These are phyloP conservation scores for Halichoeres trimaculatus DNA, from an alignment of 2,113 vertebrate species.

Conservation along the genomic window DNA sequence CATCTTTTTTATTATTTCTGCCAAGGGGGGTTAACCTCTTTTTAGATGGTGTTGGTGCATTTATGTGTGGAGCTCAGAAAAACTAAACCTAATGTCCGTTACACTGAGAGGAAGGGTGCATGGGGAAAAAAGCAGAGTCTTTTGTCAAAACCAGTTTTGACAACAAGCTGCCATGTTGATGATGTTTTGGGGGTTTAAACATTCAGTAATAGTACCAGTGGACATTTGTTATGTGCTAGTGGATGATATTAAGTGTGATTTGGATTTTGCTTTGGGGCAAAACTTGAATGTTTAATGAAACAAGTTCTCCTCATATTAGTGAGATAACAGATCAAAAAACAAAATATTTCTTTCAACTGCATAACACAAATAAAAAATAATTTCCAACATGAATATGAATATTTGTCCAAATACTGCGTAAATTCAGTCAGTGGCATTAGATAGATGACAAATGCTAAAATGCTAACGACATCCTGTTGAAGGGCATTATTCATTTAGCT, in stretches of 20 bases:
- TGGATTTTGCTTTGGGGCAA: neutral
- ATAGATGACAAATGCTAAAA: no score
- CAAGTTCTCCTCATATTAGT: no score
- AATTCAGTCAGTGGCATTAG: no score
- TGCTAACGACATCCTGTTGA: no score
- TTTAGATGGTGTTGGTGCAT: neutral
- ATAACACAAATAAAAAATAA: no score
- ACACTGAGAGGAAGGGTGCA: neutral
- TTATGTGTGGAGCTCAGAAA: neutral
- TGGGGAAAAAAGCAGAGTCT: neutral
- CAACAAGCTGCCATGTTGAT: neutral
- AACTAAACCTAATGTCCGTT: neutral
- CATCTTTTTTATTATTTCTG: neutral
- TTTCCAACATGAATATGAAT: no score
- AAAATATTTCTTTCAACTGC: no score
- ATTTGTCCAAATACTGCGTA: no score
- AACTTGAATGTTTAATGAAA: neutral
- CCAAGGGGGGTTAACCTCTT: neutral
- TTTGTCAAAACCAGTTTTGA: no score
- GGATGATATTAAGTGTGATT: neutral
- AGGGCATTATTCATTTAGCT: no score
- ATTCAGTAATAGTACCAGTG: neutral
- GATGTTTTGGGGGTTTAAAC: neutral
- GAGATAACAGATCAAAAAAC: no score
- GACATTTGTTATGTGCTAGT: neutral